These are phyloP conservation scores for Epistrophe eligans DNA, from an alignment of 2,888 invertebrate species.

Conservation along the genomic window DNA sequence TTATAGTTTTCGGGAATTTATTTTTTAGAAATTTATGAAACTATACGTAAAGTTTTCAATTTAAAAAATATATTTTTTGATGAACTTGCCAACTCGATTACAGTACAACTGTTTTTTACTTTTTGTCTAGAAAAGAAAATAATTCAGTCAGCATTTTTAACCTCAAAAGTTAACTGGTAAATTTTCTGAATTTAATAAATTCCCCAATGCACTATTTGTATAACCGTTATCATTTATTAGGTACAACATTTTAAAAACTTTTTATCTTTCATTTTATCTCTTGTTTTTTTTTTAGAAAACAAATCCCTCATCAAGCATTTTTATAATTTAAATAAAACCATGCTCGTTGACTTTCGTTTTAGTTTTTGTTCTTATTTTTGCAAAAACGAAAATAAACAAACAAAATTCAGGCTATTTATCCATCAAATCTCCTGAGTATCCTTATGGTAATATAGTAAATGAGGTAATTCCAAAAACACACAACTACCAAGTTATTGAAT, in stretches of 20 bases:
- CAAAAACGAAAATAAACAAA: not conserved
- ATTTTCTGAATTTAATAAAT: not conserved
- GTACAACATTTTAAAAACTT: not conserved
- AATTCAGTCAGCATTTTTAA: not conserved
- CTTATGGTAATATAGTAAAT: too few species aligned
- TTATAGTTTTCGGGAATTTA: too few species aligned
- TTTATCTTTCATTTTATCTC: not conserved
- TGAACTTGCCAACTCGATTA: too few species aligned
- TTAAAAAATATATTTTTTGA: too few species aligned
- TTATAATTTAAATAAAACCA: slow-evolving; percentile 4
- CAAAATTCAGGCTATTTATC: not conserved
- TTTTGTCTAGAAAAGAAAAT: too few species aligned
- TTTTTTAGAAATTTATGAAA: too few species aligned
- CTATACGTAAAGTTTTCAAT: too few species aligned
- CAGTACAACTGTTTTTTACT: too few species aligned
- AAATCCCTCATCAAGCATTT: not conserved
- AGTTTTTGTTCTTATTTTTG: not conserved
- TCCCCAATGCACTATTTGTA: not conserved
- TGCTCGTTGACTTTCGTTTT: not conserved
- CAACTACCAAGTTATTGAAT: not conserved
- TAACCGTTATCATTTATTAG: not conserved
- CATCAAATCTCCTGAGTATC: slow-evolving; percentile 6
- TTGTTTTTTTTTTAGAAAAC: not conserved
- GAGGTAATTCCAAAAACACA: not conserved
- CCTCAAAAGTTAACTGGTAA: not conserved